These are phyloP conservation scores for Siniperca obscura DNA, from an alignment of 2,797 vertebrate species.

Conservation along the genomic window DNA sequence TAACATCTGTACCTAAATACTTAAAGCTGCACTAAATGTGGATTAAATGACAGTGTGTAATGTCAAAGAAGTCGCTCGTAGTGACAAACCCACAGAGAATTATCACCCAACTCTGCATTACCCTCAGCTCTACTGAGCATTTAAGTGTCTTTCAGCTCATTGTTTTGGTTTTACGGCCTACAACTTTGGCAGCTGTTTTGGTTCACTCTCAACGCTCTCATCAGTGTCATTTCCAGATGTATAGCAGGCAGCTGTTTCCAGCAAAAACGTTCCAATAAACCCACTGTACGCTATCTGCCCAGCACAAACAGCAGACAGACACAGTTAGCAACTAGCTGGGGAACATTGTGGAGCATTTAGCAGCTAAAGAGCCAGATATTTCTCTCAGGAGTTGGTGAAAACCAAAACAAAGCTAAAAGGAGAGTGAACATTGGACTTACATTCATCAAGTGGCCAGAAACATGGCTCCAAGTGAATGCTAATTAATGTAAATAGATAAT, in stretches of 20 bases:
- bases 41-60: not conserved
- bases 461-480: not conserved
- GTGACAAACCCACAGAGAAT: not conserved
- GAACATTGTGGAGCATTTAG: constrained; percentile 7
- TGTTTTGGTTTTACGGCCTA: not conserved
- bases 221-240: not conserved
- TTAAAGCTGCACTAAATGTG: not conserved
- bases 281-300: not conserved
- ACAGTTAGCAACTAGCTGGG: not conserved
- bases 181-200: not conserved
- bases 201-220: not conserved
- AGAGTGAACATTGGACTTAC: too few relatives aligned
- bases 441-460: not conserved
- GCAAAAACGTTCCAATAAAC: not conserved
- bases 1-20: constrained; percentile 2
- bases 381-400: not conserved
- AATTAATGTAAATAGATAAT: not conserved
- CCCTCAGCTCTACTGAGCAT: not conserved
- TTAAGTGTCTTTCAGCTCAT: not conserved
- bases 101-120: not conserved
- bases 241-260: not conserved
- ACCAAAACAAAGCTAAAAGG: not conserved
- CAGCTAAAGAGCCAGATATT: not conserved
- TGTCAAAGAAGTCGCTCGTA: not conserved
- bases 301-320: not conserved